Conservation (phyloP, 2,888 invertebrate species). For the Drosophila paranaensis region DNA sequence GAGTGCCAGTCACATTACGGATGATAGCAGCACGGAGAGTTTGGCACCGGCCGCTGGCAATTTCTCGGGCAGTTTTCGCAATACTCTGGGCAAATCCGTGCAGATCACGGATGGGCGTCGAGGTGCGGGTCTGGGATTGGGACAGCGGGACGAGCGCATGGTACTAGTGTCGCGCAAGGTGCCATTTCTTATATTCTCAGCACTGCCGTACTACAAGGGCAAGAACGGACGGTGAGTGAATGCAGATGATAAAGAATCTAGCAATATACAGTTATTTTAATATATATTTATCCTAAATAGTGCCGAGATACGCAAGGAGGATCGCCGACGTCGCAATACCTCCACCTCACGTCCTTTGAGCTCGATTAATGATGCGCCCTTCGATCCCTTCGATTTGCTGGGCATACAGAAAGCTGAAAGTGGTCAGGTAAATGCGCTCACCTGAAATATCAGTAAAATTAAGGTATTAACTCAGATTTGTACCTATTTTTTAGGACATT, state of each 20-base stretch:
- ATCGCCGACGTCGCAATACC: constrained; percentile 91
- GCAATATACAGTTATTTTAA: not conserved
- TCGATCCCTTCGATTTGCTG: constrained; percentile 94
- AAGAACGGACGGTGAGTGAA: constrained; percentile 87
- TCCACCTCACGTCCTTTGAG: constrained; percentile 94
- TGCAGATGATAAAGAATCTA: not conserved
- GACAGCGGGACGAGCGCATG: constrained; percentile 89
- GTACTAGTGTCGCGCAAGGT: constrained; percentile 92
- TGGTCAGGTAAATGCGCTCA: constrained; percentile 89
- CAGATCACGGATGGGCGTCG: constrained; percentile 84
- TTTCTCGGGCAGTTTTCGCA: constrained; percentile 73
- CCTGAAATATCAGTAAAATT: not conserved
- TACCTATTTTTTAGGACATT: constrained; percentile 87
- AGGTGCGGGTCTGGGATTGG: constrained; percentile 88
- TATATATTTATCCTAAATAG: constrained; percentile 76
- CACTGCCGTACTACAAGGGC: constrained; percentile 92
- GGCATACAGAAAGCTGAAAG: constrained; percentile 92
- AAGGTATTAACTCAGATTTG: not conserved
- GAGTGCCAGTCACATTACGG: constrained; percentile 82
- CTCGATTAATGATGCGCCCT: constrained; percentile 91
- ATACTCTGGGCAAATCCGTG: constrained; percentile 78
- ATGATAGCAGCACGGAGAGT: constrained; percentile 92
- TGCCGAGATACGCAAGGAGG: constrained; percentile 90
- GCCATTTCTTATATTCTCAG: constrained; percentile 94
- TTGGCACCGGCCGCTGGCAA: constrained; percentile 86